Percentiles rank a stretch among this genome's conserved stretches.
phyloP scores from a whole-genome alignment of 2,113 vertebrate genomes.

The Callopanchax toddi region DNA sequence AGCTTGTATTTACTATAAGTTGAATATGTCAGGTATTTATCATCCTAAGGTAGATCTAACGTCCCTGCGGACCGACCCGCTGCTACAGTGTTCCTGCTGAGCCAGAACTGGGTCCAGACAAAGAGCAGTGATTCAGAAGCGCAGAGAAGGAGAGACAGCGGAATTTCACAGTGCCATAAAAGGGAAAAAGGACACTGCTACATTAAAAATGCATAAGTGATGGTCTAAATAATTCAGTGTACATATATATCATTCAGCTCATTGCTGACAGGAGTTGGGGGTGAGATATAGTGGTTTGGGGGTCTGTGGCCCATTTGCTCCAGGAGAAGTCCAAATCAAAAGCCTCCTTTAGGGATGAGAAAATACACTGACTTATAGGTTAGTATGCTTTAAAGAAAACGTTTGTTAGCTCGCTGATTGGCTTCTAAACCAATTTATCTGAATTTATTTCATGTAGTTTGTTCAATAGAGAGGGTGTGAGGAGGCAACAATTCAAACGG shows the following conservation, averaged over 20 bases:
- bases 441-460: too few relatives aligned
- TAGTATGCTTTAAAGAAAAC: conserved; percentile 10
- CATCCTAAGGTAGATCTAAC: conserved; percentile 6
- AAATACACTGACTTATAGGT: neutral
- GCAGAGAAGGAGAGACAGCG: conserved; percentile 56
- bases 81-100: conserved; percentile 12
- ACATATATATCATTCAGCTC: conserved; percentile 76
- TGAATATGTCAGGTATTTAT: neutral
- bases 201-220: conserved; percentile 82
- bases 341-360: conserved; percentile 5
- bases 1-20: neutral
- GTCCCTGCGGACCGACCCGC: conserved; percentile 18
- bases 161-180: conserved; percentile 76
- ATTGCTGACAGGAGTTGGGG: conserved; percentile 65
- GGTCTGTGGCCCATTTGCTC: conserved; percentile 31
- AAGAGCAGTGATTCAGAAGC: conserved; percentile 34
- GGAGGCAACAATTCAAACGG: too few relatives aligned
- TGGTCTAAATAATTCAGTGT: conserved; percentile 79
- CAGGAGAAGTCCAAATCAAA: conserved; percentile 41
- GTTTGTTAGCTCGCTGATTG: neutral
- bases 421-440: too few relatives aligned
- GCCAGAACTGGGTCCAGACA: conserved; percentile 7
- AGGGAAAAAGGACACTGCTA: conserved; percentile 70
- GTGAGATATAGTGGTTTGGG: conserved; percentile 44
- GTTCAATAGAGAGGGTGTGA: too few relatives aligned